A percentile compares a stretch with the other conserved stretches of the same genome.
These are phyloP conservation scores for Acrocera orbiculus DNA, from an alignment of 2,888 invertebrate species.

Conservation along the genomic window DNA sequence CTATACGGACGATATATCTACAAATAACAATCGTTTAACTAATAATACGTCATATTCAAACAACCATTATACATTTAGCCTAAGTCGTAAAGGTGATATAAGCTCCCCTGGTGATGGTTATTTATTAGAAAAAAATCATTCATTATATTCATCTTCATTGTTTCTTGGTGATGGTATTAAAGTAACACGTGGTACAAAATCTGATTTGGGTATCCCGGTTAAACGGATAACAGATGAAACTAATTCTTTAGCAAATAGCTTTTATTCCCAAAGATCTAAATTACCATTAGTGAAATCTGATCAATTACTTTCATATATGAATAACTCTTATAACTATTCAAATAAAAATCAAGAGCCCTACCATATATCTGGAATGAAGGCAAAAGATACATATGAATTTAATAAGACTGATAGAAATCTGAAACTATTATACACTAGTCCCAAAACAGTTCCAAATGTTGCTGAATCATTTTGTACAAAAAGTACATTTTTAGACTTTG, in stretches of 20 bases:
- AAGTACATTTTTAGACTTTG: too few species aligned
- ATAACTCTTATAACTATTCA: constrained; percentile 11
- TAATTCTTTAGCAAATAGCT: constrained; percentile 6
- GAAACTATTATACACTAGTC: constrained; percentile 27
- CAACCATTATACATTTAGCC: constrained; percentile 32
- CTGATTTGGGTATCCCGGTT: constrained; percentile 29
- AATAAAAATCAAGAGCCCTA: constrained; percentile 3
- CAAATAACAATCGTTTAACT: constrained; percentile 18
- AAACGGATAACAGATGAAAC: constrained; percentile 18
- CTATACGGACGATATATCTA: constrained; percentile 23
- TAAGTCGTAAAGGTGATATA: constrained; percentile 20
- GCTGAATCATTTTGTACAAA: too few species aligned
- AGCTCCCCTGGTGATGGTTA: constrained; percentile 12
- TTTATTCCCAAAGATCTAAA: constrained; percentile 8
- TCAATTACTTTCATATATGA: constrained; percentile 27
- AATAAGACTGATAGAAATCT: constrained; percentile 15
- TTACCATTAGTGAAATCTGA: constrained; percentile 21
- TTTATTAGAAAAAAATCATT: constrained; percentile 14
- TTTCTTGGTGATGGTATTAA: constrained; percentile 16
- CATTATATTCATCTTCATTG: constrained; percentile 17
- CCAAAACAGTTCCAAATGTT: constrained; percentile 9
- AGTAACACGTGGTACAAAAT: constrained; percentile 24
- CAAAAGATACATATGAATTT: constrained; percentile 7
- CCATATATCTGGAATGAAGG: constrained; percentile 6
- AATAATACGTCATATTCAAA: constrained; percentile 31